Evolutionary conservation across 2,888 invertebrate genomes (phyloP).

Genomic region (Drosophila infuscata): DNA sequence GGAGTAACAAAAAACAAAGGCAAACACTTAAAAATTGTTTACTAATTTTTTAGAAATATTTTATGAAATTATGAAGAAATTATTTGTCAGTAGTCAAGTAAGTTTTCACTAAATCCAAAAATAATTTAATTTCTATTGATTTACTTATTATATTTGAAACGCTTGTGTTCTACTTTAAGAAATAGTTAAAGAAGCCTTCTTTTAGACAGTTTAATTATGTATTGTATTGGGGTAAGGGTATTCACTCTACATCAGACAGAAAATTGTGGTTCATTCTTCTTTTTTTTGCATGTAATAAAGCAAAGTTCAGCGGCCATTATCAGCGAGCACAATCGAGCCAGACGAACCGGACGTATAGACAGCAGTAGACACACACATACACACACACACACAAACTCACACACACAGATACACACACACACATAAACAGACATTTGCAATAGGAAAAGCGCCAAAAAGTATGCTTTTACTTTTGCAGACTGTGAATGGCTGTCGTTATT

Average conservation of each 20-base stretch:
- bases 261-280: neutral
- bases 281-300: constrained; percentile 66
- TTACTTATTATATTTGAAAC: neutral
- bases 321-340: constrained; percentile 65
- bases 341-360: constrained; percentile 56
- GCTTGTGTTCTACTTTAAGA: neutral
- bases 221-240: constrained; percentile 8
- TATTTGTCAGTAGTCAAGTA: neutral
- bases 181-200: neutral
- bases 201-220: neutral
- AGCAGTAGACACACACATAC: constrained; percentile 35
- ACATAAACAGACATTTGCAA: constrained; percentile 29
- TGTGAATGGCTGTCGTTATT: constrained; percentile 38
- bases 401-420: no score
- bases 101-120: neutral
- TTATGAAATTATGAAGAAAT: neutral
- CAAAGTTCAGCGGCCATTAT: constrained; percentile 73
- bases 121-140: neutral
- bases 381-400: constrained; percentile 21
- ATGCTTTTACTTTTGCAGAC: constrained; percentile 61
- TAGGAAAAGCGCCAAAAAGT: constrained; percentile 59
- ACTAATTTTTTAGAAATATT: neutral
- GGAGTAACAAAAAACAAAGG: neutral
- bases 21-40: neutral
- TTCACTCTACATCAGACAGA: neutral